These are phyloP conservation scores for Heteromyza rotundicornis DNA, from an alignment of 2,888 invertebrate species.

Conservation along the genomic window DNA sequence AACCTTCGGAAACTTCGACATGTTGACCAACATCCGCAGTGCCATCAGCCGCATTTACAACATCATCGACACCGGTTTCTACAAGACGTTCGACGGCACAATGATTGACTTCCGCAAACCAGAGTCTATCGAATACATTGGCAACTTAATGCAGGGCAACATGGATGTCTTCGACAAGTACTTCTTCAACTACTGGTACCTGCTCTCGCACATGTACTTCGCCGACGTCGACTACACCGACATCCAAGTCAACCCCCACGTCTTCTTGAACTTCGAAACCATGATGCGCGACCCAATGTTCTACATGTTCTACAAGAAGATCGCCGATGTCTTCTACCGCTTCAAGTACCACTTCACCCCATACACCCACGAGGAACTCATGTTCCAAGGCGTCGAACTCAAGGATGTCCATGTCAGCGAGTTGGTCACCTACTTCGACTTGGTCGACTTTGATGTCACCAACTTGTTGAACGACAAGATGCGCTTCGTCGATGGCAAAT, in stretches of 20 bases:
- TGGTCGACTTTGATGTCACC: constrained; percentile 67
- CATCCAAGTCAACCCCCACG: constrained; percentile 65
- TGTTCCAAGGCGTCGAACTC: constrained; percentile 68
- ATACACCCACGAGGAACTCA: constrained; percentile 69
- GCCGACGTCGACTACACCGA: constrained; percentile 35
- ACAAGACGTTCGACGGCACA: constrained; percentile 63
- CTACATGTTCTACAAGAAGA: constrained; percentile 71
- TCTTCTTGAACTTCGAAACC: constrained; percentile 69
- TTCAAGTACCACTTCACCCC: constrained; percentile 67
- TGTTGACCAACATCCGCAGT: constrained; percentile 43
- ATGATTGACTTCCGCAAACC: constrained; percentile 67
- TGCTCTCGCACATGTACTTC: constrained; percentile 27
- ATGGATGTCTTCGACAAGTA: constrained; percentile 30
- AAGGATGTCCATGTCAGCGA: constrained; percentile 69
- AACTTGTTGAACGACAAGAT: constrained; percentile 37
- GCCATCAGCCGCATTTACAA: constrained; percentile 62
- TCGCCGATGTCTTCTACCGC: constrained; percentile 65
- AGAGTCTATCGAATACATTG: constrained; percentile 70
- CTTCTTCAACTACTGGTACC: constrained; percentile 36
- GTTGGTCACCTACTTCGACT: constrained; percentile 72
- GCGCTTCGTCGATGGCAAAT: constrained; percentile 46
- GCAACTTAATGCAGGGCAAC: constrained; percentile 69
- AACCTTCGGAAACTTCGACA: constrained; percentile 37
- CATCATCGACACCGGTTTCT: constrained; percentile 63
- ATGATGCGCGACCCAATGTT: constrained; percentile 74